A percentile compares a stretch with the other conserved stretches of the same genome.
Evolutionary conservation across 2,797 vertebrate genomes (phyloP).

Genomic region (Ispidina picta): DNA sequence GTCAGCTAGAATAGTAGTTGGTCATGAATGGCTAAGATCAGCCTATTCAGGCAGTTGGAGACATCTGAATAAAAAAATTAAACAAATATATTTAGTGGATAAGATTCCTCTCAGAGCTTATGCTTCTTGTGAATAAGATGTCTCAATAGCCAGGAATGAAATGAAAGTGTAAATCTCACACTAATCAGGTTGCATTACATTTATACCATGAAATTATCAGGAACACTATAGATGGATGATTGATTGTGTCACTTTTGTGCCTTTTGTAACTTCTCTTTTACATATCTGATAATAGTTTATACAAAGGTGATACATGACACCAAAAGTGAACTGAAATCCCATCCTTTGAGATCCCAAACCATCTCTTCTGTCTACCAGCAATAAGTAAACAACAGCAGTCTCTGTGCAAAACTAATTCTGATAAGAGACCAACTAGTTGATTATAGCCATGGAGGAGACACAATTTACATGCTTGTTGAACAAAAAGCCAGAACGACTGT

Average conservation of each 20-base stretch:
- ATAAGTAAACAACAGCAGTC: neutral
- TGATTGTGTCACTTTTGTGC: neutral
- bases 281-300: neutral
- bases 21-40: neutral
- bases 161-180: neutral
- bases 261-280: neutral
- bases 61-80: neutral
- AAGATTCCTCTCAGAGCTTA: neutral
- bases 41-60: neutral
- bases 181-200: neutral
- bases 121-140: neutral
- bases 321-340: neutral
- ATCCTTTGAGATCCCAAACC: neutral
- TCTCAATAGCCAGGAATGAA: neutral
- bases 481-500: neutral
- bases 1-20: neutral
- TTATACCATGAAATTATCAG: neutral
- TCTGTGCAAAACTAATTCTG: neutral
- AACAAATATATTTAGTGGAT: neutral
- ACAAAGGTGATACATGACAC: neutral
- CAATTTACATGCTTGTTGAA: neutral
- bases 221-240: neutral
- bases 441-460: neutral
- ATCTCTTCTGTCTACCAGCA: neutral
- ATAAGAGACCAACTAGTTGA: neutral